Evolutionary conservation across 2,797 vertebrate genomes (phyloP).

Genomic region (Coendou prehensilis): DNA sequence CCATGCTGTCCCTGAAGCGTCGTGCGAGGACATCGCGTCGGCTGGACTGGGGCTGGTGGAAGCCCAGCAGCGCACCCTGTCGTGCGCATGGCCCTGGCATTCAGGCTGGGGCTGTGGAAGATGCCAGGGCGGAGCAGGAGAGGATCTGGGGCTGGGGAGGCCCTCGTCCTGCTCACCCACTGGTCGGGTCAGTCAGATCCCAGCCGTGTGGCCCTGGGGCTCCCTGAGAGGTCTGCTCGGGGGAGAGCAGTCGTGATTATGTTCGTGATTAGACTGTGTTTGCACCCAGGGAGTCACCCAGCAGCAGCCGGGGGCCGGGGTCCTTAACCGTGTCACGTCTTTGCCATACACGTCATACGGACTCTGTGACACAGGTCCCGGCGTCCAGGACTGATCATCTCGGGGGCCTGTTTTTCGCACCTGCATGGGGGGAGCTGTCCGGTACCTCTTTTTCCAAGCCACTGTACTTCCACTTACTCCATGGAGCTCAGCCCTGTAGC

Average conservation of each 20-base stretch:
- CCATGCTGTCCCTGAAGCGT: rapidly evolving
- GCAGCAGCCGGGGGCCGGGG: neutral
- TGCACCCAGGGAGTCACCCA: neutral
- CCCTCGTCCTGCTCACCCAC: neutral
- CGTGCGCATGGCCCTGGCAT: neutral
- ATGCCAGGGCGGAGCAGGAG: neutral
- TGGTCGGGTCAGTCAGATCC: neutral
- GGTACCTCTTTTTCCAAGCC: neutral
- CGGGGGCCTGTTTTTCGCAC: too few species aligned
- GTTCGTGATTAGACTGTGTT: too few species aligned
- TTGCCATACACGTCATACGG: neutral
- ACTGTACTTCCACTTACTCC: too few species aligned
- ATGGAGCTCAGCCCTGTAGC: neutral
- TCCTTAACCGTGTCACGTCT: neutral
- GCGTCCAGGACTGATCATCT: neutral
- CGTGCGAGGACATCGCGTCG: too few species aligned
- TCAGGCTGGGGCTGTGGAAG: neutral
- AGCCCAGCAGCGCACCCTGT: too few species aligned
- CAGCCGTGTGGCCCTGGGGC: neutral
- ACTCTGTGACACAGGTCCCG: neutral
- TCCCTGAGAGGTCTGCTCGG: neutral
- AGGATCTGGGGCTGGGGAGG: neutral
- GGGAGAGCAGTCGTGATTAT: neutral
- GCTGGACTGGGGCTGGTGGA: rapidly evolving
- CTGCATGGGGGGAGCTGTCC: neutral